phyloP scores from a whole-genome alignment of 2,113 vertebrate genomes.

The Aegithalos caudatus region DNA sequence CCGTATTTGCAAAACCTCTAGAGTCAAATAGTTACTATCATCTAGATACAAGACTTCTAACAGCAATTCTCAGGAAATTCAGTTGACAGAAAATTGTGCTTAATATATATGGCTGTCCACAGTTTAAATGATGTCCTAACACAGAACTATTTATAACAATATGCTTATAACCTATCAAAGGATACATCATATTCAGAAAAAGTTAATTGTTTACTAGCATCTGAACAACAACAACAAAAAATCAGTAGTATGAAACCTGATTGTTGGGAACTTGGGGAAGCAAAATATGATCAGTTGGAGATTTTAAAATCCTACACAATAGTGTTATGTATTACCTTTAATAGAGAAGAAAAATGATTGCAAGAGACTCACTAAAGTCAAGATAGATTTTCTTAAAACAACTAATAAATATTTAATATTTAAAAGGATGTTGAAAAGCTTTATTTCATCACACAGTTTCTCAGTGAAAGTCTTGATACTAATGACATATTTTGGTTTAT shows the following conservation, averaged over 20 bases:
- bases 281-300: constrained; percentile 2
- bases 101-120: neutral
- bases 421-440: neutral
- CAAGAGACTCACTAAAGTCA: neutral
- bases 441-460: neutral
- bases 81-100: neutral
- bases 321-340: neutral
- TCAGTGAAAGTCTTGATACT: neutral
- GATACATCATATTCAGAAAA: neutral
- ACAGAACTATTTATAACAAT: neutral
- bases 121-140: neutral
- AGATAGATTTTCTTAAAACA: neutral
- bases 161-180: neutral
- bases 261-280: neutral
- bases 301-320: constrained; percentile 7
- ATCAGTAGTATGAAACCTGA: neutral
- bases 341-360: neutral
- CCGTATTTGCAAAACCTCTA: neutral
- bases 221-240: neutral
- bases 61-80: neutral
- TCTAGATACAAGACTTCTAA: neutral
- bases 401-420: constrained; percentile 6
- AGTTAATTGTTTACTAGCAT: neutral
- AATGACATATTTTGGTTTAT: neutral
- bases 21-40: neutral